These are phyloP conservation scores for Babyrousa celebensis DNA, from an alignment of 2,797 vertebrate species.

Conservation along the genomic window DNA sequence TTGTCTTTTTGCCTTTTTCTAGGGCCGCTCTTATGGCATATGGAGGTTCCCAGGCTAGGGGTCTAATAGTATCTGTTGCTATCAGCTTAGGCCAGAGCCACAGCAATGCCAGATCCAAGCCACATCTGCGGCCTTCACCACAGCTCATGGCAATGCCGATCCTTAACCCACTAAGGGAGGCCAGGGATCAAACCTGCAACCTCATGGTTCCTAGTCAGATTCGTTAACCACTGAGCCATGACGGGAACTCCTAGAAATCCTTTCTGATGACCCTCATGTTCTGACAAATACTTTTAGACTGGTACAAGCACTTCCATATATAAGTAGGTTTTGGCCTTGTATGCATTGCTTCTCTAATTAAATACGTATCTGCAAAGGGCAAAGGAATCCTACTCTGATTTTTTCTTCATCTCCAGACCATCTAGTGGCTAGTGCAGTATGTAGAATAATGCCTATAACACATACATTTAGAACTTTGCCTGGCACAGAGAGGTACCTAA, in stretches of 20 bases:
- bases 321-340: background rate
- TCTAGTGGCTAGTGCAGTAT: background rate
- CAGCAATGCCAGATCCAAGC: too few relatives aligned
- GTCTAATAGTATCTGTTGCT: too few relatives aligned
- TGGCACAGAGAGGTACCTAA: background rate
- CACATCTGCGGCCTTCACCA: too few relatives aligned
- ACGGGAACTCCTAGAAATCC: background rate
- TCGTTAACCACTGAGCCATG: too few relatives aligned
- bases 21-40: too few relatives aligned
- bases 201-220: too few relatives aligned
- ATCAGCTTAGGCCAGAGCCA: too few relatives aligned
- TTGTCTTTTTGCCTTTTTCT: too few relatives aligned
- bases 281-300: background rate
- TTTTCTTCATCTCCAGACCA: background rate
- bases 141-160: too few relatives aligned
- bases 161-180: too few relatives aligned
- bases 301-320: background rate
- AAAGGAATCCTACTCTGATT: background rate
- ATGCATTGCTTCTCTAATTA: constrained; percentile 10
- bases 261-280: background rate
- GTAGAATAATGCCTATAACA: background rate
- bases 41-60: too few relatives aligned
- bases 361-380: background rate
- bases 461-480: background rate
- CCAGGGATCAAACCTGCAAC: too few relatives aligned